These are phyloP conservation scores for Melanotaenia boesemani DNA, from an alignment of 2,797 vertebrate genomes.

Conservation along the genomic window DNA sequence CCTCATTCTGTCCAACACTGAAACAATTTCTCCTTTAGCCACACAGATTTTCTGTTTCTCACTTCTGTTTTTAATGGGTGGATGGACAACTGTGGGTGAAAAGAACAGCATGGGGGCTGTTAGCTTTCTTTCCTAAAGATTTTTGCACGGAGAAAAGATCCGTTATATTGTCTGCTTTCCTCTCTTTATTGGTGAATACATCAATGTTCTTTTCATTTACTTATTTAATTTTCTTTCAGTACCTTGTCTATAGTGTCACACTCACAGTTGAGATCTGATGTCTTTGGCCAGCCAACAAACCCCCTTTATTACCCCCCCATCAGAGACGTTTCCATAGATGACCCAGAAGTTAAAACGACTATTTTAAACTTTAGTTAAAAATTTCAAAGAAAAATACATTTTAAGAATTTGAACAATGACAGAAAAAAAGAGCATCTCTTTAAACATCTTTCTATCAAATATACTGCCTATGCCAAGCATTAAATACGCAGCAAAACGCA, in stretches of 20 bases:
- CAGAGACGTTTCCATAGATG: too few species aligned
- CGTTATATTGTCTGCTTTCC: conserved; percentile 51
- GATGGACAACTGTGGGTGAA: conserved; percentile 52
- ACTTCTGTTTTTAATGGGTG: conserved; percentile 28
- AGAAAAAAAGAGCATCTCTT: background rate
- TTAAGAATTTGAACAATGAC: background rate
- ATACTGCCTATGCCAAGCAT: background rate
- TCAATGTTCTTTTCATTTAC: conserved; percentile 36
- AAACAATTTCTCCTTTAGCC: conserved; percentile 30
- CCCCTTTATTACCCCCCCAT: conserved; percentile 5
- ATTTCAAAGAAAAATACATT: background rate
- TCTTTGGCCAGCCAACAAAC: conserved; percentile 30
- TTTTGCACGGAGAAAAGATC: conserved; percentile 49
- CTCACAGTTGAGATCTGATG: conserved; percentile 39
- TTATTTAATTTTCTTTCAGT: conserved; percentile 28
- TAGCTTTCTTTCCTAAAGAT: conserved; percentile 42
- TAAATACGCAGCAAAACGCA: background rate
- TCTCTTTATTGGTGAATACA: conserved; percentile 53
- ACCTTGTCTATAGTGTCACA: conserved; percentile 36
- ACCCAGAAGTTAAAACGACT: too few species aligned
- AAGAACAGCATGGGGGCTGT: conserved; percentile 58
- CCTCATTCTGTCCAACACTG: conserved; percentile 23
- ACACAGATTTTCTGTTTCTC: conserved; percentile 38
- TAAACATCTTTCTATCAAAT: background rate
- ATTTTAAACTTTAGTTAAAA: conserved; percentile 3